Percentiles rank a stretch among this genome's conserved stretches.
Evolutionary conservation across 2,113 vertebrate species (phyloP).

Genomic region (Phycodurus eques): DNA sequence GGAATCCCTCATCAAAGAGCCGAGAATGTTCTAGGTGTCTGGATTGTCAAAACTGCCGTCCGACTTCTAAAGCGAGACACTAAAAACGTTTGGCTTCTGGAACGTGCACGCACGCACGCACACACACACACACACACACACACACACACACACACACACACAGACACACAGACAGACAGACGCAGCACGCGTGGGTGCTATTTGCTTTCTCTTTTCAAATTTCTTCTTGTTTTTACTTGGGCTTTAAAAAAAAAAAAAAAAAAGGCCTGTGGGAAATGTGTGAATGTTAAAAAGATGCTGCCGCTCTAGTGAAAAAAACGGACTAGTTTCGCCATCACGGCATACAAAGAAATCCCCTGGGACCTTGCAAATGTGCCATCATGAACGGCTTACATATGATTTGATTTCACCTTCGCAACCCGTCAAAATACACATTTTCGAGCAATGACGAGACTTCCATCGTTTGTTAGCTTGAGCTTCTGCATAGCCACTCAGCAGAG

Average conservation of each 20-base stretch:
- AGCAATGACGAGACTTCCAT: too few relatives aligned
- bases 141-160: too few relatives aligned
- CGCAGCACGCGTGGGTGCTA: neutral
- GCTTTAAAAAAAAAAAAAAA: neutral
- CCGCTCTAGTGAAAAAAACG: too few relatives aligned
- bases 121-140: neutral
- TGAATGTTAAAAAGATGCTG: neutral
- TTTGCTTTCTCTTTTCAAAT: neutral
- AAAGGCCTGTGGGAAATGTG: neutral
- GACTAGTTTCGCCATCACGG: too few relatives aligned
- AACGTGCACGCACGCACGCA: constrained; percentile 6
- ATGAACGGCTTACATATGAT: too few relatives aligned
- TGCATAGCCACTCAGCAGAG: too few relatives aligned
- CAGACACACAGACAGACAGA: too few relatives aligned
- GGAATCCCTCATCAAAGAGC: constrained; percentile 66
- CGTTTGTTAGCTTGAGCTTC: too few relatives aligned
- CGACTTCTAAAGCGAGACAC: constrained; percentile 42
- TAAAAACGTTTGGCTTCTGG: constrained; percentile 10
- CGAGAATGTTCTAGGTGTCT: constrained; percentile 54
- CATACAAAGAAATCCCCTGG: too few relatives aligned
- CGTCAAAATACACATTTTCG: too few relatives aligned
- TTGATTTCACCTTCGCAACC: too few relatives aligned
- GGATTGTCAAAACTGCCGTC: constrained; percentile 46
- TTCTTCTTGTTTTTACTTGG: neutral
- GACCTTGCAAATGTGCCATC: too few relatives aligned